phyloP scores from a whole-genome alignment of 2,888 invertebrate species.

The Aethes cnicana region DNA sequence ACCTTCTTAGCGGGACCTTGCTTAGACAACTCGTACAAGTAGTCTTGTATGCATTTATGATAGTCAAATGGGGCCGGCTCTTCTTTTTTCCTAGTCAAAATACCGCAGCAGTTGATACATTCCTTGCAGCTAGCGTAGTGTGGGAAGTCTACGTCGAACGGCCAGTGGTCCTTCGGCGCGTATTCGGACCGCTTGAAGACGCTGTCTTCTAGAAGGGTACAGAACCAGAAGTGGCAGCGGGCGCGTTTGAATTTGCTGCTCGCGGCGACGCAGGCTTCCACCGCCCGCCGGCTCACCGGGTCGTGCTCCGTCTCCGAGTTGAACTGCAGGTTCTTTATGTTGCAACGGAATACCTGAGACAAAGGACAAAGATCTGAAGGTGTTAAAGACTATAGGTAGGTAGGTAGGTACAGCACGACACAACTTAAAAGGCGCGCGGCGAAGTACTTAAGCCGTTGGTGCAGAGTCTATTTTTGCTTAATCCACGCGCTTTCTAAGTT shows the following conservation, averaged over 20 bases:
- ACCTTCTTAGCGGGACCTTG: too few relatives aligned
- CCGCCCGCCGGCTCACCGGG: constrained; percentile 55
- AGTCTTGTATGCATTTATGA: too few relatives aligned
- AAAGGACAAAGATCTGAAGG: background rate
- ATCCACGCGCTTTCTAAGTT: too few relatives aligned
- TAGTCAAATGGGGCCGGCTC: too few relatives aligned
- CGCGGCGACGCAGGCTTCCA: constrained; percentile 54
- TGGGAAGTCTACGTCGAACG: constrained; percentile 37
- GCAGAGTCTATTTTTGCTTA: too few relatives aligned
- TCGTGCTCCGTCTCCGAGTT: constrained; percentile 54
- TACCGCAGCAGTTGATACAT: constrained; percentile 47
- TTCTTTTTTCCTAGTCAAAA: constrained; percentile 24
- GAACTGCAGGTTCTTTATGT: constrained; percentile 59
- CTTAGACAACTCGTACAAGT: too few relatives aligned
- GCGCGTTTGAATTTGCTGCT: constrained; percentile 51
- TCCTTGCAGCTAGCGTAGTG: constrained; percentile 37
- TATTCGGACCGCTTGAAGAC: constrained; percentile 48
- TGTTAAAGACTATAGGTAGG: too few relatives aligned
- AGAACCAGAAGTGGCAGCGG: constrained; percentile 55
- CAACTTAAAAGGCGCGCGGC: too few relatives aligned
- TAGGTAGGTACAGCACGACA: too few relatives aligned
- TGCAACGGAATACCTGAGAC: constrained; percentile 66
- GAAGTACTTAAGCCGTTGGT: too few relatives aligned
- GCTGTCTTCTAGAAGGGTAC: constrained; percentile 51
- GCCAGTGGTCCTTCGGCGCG: constrained; percentile 55